phyloP scores from a whole-genome alignment of 2,797 vertebrate species.

The Xiphophorus birchmanni region DNA sequence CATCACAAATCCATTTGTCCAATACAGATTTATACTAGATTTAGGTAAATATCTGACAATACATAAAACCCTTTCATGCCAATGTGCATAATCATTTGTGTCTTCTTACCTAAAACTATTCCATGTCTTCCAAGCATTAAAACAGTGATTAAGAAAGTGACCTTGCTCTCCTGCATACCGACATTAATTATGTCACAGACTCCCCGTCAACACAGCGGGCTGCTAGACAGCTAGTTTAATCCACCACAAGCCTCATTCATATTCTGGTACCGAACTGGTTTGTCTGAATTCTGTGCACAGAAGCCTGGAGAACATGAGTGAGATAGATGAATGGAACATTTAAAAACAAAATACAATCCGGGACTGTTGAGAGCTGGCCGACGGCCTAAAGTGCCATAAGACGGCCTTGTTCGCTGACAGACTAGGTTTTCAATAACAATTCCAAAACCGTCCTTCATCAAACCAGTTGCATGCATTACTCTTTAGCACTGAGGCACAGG shows the following conservation, averaged over 20 bases:
- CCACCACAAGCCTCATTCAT: constrained; percentile 71
- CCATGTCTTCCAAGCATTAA: constrained; percentile 28
- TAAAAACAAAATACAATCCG: constrained; percentile 82
- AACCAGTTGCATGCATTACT: constrained; percentile 65
- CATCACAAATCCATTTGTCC: constrained; percentile 33
- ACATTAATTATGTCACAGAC: constrained; percentile 67
- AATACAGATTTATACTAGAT: constrained; percentile 16
- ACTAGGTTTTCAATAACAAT: constrained; percentile 79
- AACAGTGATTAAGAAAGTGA: constrained; percentile 46
- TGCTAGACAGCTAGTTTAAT: constrained; percentile 56
- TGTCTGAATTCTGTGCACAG: constrained; percentile 75
- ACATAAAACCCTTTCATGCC: constrained; percentile 8
- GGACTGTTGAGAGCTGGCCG: constrained; percentile 77
- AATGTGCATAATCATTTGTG: constrained; percentile 1
- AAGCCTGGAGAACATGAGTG: constrained; percentile 78
- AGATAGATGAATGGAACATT: constrained; percentile 82
- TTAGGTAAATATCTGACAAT: constrained; percentile 6
- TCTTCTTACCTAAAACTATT: neutral
- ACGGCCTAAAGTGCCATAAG: constrained; percentile 76
- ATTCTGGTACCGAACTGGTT: constrained; percentile 71
- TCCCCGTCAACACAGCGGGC: constrained; percentile 53
- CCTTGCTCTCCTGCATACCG: constrained; percentile 41
- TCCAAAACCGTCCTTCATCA: constrained; percentile 67
- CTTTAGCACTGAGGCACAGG: constrained; percentile 61
- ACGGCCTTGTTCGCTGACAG: constrained; percentile 76